Evolutionary conservation across 1,140 invertebrate species (phyloP), one percentile per base, ranked within the genome.

Genomic region (Micrasema longulum): DNA sequence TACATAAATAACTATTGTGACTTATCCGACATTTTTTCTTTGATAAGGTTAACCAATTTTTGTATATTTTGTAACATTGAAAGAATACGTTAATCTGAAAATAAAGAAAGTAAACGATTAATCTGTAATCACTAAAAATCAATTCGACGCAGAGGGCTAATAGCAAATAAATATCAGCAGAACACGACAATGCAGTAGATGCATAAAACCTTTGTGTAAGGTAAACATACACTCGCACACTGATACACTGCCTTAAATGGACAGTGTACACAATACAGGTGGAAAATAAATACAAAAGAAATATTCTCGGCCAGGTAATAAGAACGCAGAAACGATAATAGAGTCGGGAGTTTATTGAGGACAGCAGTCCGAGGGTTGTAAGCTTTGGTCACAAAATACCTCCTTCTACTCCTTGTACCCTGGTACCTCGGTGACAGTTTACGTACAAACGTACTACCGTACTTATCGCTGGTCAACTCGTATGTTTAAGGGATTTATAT

Each of bases 311-410:
- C 36, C 74, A 76, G 74, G 74, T 76, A 76, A 76, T 76, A 76
- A 76, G 74, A 76, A 73, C 62, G 67, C 74, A 76, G 71, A 76
- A 76, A 71, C 74, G 67, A 76, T 76, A 76, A 76, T 76, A 76
- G 74, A 76, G 67, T 73, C 63, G 12, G 66, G 70, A 64, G 67
- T 76, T 76, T 76, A 76, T 76, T 71, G 70, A 41, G 66, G 73
- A 69, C 70, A 55, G 70, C 12, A 35, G 50, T 53, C 62, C 48
- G 52, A 57, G 52, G 35, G 57, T 38, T 53, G 60, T 63, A 55
- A 63, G 69, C 55, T 63, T 36, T 43, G 66, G 69, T 71, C 73
- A 55, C 64, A 65, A 66, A 64, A 66, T 48, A 67, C 62, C 62
- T 65, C 67, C 72, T 36, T 26, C 48, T 47, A 26, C 22, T 52